These are phyloP conservation scores for Drosophila yooni DNA, from an alignment of 2,888 invertebrate species.

Conservation along the genomic window DNA sequence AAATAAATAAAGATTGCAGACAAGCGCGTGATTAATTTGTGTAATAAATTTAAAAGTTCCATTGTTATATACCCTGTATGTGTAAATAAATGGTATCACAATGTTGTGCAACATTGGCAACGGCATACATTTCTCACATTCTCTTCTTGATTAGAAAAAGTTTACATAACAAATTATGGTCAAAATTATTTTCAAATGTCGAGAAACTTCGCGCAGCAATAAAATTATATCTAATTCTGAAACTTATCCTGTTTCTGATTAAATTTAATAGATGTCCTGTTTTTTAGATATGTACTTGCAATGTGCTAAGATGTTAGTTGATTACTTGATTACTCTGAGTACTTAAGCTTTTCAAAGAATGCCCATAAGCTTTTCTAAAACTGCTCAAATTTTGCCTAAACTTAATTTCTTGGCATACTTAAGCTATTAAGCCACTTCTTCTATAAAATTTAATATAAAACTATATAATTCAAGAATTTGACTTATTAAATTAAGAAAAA, in stretches of 20 bases:
- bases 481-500: neutral
- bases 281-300: neutral
- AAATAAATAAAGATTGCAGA: slow-evolving; percentile 31
- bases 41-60: slow-evolving; percentile 56
- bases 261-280: too few species aligned
- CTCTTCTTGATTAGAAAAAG: neutral
- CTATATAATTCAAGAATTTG: neutral
- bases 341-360: neutral
- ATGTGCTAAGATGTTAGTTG: neutral
- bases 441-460: neutral
- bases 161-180: neutral
- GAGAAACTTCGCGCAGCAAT: too few species aligned
- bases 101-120: neutral
- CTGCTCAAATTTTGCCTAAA: neutral
- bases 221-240: neutral
- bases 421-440: neutral
- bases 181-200: neutral
- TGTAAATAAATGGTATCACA: neutral
- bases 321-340: neutral
- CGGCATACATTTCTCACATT: neutral
- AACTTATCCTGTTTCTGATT: neutral
- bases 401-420: neutral
- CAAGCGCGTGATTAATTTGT: slow-evolving; percentile 67
- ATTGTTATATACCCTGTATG: slow-evolving; percentile 56
- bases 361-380: neutral